Percentiles rank a stretch among this genome's conserved stretches.
These are phyloP conservation scores for Ovis canadensis DNA, from an alignment of 2,113 vertebrate genomes.

Conservation along the genomic window DNA sequence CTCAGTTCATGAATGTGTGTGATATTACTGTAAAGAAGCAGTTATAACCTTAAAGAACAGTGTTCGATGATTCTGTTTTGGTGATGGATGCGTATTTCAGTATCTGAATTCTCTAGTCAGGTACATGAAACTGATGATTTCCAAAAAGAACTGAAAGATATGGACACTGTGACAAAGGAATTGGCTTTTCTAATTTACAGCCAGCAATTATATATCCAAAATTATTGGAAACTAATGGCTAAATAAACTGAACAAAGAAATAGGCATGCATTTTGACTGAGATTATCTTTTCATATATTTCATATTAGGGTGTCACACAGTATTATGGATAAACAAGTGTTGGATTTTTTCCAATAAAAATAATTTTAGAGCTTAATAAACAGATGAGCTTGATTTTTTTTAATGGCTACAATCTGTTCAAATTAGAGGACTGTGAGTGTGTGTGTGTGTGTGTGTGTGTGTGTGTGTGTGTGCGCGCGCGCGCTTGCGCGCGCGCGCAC, in stretches of 20 bases:
- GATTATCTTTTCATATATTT: background rate
- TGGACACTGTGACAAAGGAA: background rate
- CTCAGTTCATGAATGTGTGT: background rate
- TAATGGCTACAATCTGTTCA: background rate
- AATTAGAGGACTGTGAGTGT: background rate
- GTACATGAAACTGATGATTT: background rate
- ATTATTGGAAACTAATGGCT: background rate
- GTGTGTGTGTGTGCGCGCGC: fast-evolving
- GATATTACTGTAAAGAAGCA: background rate
- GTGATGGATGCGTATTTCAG: background rate
- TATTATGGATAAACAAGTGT: background rate
- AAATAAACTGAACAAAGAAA: background rate
- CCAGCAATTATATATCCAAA: background rate
- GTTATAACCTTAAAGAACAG: background rate
- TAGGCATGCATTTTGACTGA: background rate
- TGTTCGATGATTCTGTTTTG: background rate
- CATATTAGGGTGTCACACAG: background rate
- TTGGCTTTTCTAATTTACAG: background rate
- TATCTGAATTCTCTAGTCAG: background rate
- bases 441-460: no score
- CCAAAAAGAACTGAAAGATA: background rate
- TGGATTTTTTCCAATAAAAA: slow-evolving; percentile 33
- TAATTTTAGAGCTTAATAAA: slow-evolving; percentile 54
- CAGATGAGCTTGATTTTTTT: slow-evolving; percentile 60
- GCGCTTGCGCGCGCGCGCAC: background rate